These are phyloP conservation scores for Dastarcus helophoroides DNA, from an alignment of 2,888 invertebrate species.

Conservation along the genomic window DNA sequence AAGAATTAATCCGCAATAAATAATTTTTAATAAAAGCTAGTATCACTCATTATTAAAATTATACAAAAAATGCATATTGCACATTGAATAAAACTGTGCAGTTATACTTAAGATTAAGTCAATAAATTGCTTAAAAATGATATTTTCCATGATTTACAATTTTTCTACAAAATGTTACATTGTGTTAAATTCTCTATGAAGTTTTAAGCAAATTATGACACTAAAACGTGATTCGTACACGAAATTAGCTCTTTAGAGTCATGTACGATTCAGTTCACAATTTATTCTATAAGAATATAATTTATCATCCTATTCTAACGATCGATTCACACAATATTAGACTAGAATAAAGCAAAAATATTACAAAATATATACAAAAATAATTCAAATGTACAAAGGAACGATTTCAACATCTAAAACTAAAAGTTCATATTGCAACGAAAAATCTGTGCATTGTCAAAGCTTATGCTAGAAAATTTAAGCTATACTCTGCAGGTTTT, in stretches of 20 bases:
- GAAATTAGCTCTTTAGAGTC: too few relatives aligned
- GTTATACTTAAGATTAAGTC: not conserved
- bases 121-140: not conserved
- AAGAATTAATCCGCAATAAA: slow-evolving; percentile 9
- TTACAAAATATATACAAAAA: slow-evolving; percentile 19
- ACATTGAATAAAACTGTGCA: slow-evolving; percentile 3
- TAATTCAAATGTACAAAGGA: slow-evolving; percentile 19
- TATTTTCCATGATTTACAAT: not conserved
- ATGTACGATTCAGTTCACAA: too few relatives aligned
- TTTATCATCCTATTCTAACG: slow-evolving; percentile 1
- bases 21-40: slow-evolving; percentile 9
- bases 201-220: too few relatives aligned
- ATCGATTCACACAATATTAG: slow-evolving; percentile 5
- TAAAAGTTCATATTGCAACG: slow-evolving; percentile 20
- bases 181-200: too few relatives aligned
- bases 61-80: slow-evolving; percentile 9
- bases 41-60: slow-evolving; percentile 13
- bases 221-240: too few relatives aligned
- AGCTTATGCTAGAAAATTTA: slow-evolving; percentile 16
- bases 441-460: slow-evolving; percentile 19
- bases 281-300: slow-evolving; percentile 6
- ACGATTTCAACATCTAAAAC: slow-evolving; percentile 20
- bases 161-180: too few relatives aligned
- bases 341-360: slow-evolving; percentile 18
- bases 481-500: slow-evolving; percentile 14